Evolutionary conservation across 1,140 invertebrate species (phyloP).

Genomic region (Bombus fervidus): DNA sequence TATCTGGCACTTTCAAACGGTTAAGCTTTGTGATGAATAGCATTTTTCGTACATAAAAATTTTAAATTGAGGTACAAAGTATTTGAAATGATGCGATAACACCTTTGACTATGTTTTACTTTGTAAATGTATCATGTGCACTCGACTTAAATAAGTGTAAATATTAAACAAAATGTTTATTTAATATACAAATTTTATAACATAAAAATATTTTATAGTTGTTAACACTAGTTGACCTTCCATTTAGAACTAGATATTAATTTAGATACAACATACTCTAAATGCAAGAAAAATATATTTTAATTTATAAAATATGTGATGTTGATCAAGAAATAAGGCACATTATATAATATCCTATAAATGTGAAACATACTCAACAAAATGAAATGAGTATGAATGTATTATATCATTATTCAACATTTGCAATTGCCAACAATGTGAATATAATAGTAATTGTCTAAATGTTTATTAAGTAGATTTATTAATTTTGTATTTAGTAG

Average conservation of each 20-base stretch:
- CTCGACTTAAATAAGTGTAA: constrained; percentile 59
- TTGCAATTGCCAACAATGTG: constrained; percentile 31
- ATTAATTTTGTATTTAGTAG: constrained; percentile 36
- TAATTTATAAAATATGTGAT: constrained; percentile 33
- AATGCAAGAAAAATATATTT: constrained; percentile 43
- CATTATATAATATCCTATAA: constrained; percentile 2
- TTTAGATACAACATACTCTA: constrained; percentile 9
- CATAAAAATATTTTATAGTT: constrained; percentile 50
- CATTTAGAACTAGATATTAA: constrained; percentile 49
- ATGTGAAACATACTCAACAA: constrained; percentile 13
- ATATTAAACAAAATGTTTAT: constrained; percentile 74
- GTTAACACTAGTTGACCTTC: constrained; percentile 56
- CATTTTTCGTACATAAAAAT: constrained; percentile 44
- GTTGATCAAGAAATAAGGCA: background rate
- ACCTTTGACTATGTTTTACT: constrained; percentile 55
- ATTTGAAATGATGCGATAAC: constrained; percentile 34
- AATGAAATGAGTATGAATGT: constrained; percentile 14
- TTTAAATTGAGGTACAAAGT: constrained; percentile 25
- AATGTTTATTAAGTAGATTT: constrained; percentile 22
- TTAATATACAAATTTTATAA: constrained; percentile 77
- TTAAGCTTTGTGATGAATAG: constrained; percentile 43
- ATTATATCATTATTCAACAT: constrained; percentile 19
- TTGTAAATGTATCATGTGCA: constrained; percentile 58
- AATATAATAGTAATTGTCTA: constrained; percentile 43
- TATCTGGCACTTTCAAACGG: constrained; percentile 17